A percentile compares a stretch with the other conserved stretches of the same genome.
Conservation (phyloP, 2,888 invertebrate species). For the Volucella inflata region DNA sequence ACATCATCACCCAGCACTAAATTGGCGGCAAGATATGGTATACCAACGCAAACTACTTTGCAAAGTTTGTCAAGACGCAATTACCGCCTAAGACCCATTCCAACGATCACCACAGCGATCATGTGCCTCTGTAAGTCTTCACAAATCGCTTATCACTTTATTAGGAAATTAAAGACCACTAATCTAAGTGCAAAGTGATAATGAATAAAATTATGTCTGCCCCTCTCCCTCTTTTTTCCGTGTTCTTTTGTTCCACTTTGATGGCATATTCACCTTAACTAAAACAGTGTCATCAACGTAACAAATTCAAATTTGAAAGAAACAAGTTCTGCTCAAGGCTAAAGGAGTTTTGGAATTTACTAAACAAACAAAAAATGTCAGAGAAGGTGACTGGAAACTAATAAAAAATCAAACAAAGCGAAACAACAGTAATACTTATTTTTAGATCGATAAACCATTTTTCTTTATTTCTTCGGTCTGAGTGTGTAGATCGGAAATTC, state of each 20-base stretch:
- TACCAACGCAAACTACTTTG: no score
- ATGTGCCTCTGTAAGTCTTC: conserved; percentile 1
- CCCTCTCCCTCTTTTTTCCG: not conserved
- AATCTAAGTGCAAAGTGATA: conserved; percentile 9
- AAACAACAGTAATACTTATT: conserved; percentile 2
- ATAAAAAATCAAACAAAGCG: no score
- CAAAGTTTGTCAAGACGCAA: not conserved
- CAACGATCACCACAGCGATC: not conserved
- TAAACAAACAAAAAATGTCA: no score
- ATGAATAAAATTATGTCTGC: conserved; percentile 7
- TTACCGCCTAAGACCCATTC: not conserved
- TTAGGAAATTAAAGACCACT: not conserved
- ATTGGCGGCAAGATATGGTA: conserved; percentile 2
- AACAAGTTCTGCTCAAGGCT: conserved; percentile 32
- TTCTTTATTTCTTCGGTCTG: not conserved
- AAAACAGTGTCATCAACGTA: conserved; percentile 25
- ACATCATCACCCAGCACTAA: not conserved
- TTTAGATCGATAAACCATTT: not conserved
- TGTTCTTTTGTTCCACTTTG: not conserved
- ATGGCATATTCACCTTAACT: conserved; percentile 1
- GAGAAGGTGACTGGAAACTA: no score
- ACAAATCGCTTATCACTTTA: conserved; percentile 1
- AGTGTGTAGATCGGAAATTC: not conserved
- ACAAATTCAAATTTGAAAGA: conserved; percentile 4
- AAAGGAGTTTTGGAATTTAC: not conserved